Percentiles rank a stretch among this genome's conserved stretches.
phyloP scores from a whole-genome alignment of 2,888 invertebrate genomes.

The Homarus gammarus region DNA sequence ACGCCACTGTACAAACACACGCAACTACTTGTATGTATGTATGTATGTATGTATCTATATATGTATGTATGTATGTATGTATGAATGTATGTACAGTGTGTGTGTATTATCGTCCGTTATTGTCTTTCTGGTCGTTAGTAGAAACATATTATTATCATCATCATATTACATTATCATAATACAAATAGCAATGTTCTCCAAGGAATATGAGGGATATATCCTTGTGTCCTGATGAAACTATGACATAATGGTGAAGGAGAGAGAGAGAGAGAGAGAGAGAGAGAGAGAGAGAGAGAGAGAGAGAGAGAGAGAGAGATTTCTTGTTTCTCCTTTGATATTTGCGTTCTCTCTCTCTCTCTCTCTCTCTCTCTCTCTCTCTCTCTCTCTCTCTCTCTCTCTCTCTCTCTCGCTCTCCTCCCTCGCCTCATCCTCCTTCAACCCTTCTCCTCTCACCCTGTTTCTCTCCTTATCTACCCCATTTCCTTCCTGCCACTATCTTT shows the following conservation, averaged over 20 bases:
- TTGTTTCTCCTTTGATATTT: not conserved
- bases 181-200: no score
- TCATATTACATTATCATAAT: no score
- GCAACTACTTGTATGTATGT: constrained; percentile 11
- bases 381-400: not conserved
- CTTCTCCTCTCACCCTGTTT: not conserved
- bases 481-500: not conserved
- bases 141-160: no score
- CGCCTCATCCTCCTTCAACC: not conserved
- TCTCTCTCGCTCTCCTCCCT: not conserved
- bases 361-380: not conserved
- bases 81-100: constrained; percentile 8
- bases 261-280: not conserved
- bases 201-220: not conserved
- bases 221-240: not conserved
- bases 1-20: no score
- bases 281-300: constrained; percentile 20
- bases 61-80: constrained; percentile 39
- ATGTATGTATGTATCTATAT: constrained; percentile 26
- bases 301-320: not conserved
- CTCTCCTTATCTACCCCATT: no score
- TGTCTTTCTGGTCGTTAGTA: no score
- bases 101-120: not conserved
- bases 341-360: not conserved
- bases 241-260: not conserved